Evolutionary conservation across 2,888 invertebrate genomes (phyloP).

Genomic region (Conomelus anceps): DNA sequence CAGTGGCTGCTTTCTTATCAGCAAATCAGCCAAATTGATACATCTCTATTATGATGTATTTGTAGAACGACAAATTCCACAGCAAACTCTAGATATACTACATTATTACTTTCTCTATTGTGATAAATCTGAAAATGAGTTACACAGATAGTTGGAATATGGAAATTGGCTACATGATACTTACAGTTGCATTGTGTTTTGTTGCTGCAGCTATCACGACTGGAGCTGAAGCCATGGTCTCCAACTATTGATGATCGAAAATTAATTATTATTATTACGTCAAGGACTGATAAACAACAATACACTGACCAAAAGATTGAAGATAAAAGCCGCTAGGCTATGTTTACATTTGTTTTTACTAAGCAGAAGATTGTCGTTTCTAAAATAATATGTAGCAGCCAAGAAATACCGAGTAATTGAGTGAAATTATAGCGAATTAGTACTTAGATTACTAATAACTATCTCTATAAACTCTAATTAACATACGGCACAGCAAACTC

Average conservation of each 20-base stretch:
- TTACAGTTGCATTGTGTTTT: constrained; percentile 81
- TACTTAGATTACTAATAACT: background rate
- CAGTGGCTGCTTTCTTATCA: background rate
- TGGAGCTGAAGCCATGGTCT: constrained; percentile 48
- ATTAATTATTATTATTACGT: background rate
- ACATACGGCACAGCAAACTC: no score
- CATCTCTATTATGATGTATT: background rate
- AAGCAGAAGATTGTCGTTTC: background rate
- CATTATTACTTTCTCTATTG: background rate
- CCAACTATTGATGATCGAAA: background rate
- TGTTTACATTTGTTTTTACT: background rate
- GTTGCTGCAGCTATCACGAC: constrained; percentile 75
- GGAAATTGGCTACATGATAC: constrained; percentile 38
- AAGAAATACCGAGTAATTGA: background rate
- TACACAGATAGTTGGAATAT: background rate
- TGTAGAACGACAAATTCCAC: background rate
- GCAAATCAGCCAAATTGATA: background rate
- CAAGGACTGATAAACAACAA: background rate
- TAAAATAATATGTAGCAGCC: background rate
- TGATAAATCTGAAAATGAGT: background rate
- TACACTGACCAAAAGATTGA: background rate
- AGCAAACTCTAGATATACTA: background rate
- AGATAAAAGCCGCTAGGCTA: background rate
- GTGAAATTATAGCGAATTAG: background rate
- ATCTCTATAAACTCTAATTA: background rate